Percentiles rank a stretch among this genome's conserved stretches.
phyloP scores from a whole-genome alignment of 2,888 invertebrate species.

The Protophormia terraenovae region DNA sequence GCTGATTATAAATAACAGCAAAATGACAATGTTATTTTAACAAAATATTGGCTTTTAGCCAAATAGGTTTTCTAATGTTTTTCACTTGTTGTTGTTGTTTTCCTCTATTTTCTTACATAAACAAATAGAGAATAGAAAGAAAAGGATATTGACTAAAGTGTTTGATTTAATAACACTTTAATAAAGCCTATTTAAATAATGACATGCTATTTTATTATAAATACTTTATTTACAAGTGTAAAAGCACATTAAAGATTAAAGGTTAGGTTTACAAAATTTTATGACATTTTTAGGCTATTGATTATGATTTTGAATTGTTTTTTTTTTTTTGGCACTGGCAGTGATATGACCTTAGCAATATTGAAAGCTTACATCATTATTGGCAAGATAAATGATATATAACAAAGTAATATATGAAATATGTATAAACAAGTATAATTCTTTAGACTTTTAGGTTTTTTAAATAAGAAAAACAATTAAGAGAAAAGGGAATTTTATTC shows the following conservation, averaged over 20 bases:
- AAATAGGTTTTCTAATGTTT: slow-evolving; percentile 49
- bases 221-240: neutral
- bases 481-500: too few species aligned
- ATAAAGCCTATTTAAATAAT: slow-evolving; percentile 29
- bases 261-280: too few species aligned
- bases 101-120: neutral
- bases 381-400: too few species aligned
- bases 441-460: too few species aligned
- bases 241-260: neutral
- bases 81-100: slow-evolving; percentile 4
- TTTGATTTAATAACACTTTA: slow-evolving; percentile 44
- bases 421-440: too few species aligned
- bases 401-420: too few species aligned
- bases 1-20: slow-evolving; percentile 46
- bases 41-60: slow-evolving; percentile 62
- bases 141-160: slow-evolving; percentile 35
- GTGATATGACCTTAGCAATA: too few species aligned
- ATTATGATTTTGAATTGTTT: too few species aligned
- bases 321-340: too few species aligned
- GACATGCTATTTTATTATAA: neutral
- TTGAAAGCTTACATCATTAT: too few species aligned
- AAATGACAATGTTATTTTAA: slow-evolving; percentile 51
- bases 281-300: too few species aligned
- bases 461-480: too few species aligned
- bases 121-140: neutral